Base-by-base conservation (phyloP, 2,113 vertebrate species). In the Micromys minutus region DNA sequence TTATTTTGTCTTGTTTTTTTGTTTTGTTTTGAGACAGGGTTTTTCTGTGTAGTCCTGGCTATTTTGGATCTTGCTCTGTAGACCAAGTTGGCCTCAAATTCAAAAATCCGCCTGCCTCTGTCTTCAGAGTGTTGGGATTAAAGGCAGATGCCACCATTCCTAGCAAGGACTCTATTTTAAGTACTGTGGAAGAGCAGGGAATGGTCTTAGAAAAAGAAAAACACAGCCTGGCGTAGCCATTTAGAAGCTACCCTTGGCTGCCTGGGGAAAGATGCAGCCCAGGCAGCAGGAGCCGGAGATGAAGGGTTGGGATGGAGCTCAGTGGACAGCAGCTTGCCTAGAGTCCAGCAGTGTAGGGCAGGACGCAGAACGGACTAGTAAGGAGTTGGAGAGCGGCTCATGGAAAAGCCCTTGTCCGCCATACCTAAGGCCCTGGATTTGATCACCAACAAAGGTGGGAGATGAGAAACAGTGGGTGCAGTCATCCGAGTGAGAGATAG, bases 81-180 rank as follows among this genome's bases (percentile, higher is more conserved):
- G 57, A 45, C 57, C 26, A 83, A 7, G n/a, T 2, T 83, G n/a
- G 80, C n/a, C 55, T 61, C 79, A 59, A 26, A 29, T 42, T 59
- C 24, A 83, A n/a, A 61, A 17, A 83, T 83, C n/a, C 0, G 0
- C n/a, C 79, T 83, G 57, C 55, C 39, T 84, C 57, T 63, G 57
- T 26, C 16, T 84, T 26, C 57, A 24, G 31, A 31, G 39, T 84
- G n/a, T 39, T 63, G 57, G 26, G 39, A 45, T 84, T 84, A 84
- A 84, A 84, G 80, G 77, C 34, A n/a, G 34, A 36, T 55, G 57
- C 15, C 24, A 45, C 80, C 39, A 31, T 17, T 59, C n/a, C 55
- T 83, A 15, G 36, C 52, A 81, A 57, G 69, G 52, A 83, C 94
- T 96, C 96, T 95, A 89, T 96, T 97, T 96, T 96, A 95, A 81